phyloP scores from a whole-genome alignment of 2,888 invertebrate genomes.

The Eudemis profundana region DNA sequence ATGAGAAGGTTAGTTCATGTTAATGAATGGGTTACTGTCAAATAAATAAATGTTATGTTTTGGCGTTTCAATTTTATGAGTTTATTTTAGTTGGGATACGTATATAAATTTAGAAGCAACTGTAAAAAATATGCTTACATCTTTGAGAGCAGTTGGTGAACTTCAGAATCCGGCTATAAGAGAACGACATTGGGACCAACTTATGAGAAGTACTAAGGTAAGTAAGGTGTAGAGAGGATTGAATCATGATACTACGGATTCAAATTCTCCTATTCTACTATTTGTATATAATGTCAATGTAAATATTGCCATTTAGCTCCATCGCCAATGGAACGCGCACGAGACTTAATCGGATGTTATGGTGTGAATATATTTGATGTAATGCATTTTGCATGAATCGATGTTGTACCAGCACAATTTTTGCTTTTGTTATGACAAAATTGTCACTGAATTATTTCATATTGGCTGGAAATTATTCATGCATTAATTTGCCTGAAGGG shows the following conservation, averaged over 20 bases:
- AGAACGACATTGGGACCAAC: constrained; percentile 98
- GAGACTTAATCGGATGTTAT: constrained; percentile 49
- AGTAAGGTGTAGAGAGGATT: constrained; percentile 3
- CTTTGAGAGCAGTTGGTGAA: constrained; percentile 96
- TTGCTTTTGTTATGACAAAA: constrained; percentile 44
- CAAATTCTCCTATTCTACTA: constrained; percentile 41
- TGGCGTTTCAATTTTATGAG: not conserved
- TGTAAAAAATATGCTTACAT: constrained; percentile 98
- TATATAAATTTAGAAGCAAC: constrained; percentile 95
- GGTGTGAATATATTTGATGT: constrained; percentile 54
- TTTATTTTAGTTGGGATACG: constrained; percentile 90
- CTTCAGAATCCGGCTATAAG: constrained; percentile 98
- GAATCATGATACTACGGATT: constrained; percentile 12
- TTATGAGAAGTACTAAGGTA: constrained; percentile 98
- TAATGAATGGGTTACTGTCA: not conserved
- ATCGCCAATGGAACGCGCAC: constrained; percentile 53
- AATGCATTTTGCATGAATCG: constrained; percentile 51
- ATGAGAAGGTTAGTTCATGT: constrained; percentile 87
- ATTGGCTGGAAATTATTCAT: constrained; percentile 35
- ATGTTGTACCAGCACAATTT: constrained; percentile 55
- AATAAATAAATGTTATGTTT: not conserved
- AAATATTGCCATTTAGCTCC: constrained; percentile 56
- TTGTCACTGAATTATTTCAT: constrained; percentile 39
- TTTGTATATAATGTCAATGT: constrained; percentile 52
- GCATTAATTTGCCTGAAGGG: constrained; percentile 43